A percentile compares a stretch with the other conserved stretches of the same genome.
These are phyloP conservation scores for Lamellibrachia satsuma DNA, from an alignment of 2,888 invertebrate species.

Conservation along the genomic window DNA sequence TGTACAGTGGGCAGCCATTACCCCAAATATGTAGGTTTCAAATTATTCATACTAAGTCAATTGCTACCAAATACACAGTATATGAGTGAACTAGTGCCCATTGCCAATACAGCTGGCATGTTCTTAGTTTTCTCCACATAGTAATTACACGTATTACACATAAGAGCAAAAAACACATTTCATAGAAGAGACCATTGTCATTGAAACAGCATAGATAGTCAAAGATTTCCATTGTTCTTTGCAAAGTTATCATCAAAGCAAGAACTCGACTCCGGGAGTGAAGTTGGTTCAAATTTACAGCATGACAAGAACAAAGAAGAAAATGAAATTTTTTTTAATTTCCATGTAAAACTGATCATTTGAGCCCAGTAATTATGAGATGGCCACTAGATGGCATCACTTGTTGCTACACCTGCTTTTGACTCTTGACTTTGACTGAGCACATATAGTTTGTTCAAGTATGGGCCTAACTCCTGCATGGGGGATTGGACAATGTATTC, in stretches of 20 bases:
- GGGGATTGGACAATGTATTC: neutral
- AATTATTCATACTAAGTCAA: slow-evolving; percentile 9
- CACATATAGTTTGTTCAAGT: neutral
- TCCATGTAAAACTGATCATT: neutral
- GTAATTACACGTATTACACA: neutral
- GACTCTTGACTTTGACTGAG: neutral
- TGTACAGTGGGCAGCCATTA: neutral
- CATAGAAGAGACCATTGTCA: neutral
- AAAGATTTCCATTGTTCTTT: neutral
- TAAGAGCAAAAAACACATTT: no score
- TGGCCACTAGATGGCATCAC: neutral
- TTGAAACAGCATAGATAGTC: neutral
- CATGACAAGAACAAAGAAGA: neutral
- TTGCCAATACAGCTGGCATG: neutral
- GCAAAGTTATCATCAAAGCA: neutral
- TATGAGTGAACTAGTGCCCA: neutral
- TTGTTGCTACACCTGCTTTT: neutral
- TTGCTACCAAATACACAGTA: neutral
- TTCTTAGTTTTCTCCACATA: neutral
- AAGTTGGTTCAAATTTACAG: neutral
- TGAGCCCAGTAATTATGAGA: neutral
- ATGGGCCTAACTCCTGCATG: neutral
- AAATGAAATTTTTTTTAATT: neutral
- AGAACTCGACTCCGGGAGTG: neutral
- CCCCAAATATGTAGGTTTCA: neutral